Percentiles rank a stretch among this genome's conserved stretches.
phyloP scores from a whole-genome alignment of 2,888 invertebrate genomes.

The Carcina quercana region DNA sequence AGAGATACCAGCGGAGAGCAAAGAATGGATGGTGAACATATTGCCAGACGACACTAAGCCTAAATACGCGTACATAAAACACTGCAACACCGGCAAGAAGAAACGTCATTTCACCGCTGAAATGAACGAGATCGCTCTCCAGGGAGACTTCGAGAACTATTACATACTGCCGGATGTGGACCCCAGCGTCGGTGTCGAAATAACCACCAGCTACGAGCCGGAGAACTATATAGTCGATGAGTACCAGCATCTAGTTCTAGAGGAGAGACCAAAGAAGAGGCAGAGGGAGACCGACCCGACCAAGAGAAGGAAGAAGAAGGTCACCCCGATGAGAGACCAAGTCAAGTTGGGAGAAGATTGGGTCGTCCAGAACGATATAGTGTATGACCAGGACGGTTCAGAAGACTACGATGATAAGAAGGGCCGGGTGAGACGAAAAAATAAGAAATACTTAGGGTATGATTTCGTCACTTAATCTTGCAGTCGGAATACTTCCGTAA shows the following conservation, averaged over 20 bases:
- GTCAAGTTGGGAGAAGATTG: constrained; percentile 44
- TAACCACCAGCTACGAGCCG: constrained; percentile 59
- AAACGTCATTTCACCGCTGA: constrained; percentile 60
- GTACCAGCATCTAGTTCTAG: constrained; percentile 52
- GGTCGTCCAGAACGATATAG: constrained; percentile 49
- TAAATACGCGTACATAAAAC: constrained; percentile 62
- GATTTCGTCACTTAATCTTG: constrained; percentile 55
- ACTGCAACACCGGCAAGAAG: constrained; percentile 55
- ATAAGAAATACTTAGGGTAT: constrained; percentile 63
- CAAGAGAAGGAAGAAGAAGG: constrained; percentile 39
- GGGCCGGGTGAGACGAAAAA: constrained; percentile 57
- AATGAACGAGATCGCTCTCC: constrained; percentile 55
- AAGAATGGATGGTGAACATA: constrained; percentile 62
- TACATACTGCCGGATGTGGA: constrained; percentile 65
- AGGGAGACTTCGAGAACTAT: constrained; percentile 62
- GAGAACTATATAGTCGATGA: constrained; percentile 60
- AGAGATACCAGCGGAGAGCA: constrained; percentile 43
- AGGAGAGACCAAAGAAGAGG: constrained; percentile 47
- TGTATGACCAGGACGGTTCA: constrained; percentile 40
- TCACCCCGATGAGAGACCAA: constrained; percentile 24
- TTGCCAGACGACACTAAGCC: constrained; percentile 50
- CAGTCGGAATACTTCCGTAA: too few relatives aligned
- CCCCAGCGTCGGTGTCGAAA: constrained; percentile 55
- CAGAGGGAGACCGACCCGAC: constrained; percentile 31
- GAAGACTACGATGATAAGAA: constrained; percentile 57